A percentile compares a stretch with the other conserved stretches of the same genome.
These are phyloP conservation scores for Torymus texanus DNA, from an alignment of 2,888 invertebrate species.

Conservation along the genomic window DNA sequence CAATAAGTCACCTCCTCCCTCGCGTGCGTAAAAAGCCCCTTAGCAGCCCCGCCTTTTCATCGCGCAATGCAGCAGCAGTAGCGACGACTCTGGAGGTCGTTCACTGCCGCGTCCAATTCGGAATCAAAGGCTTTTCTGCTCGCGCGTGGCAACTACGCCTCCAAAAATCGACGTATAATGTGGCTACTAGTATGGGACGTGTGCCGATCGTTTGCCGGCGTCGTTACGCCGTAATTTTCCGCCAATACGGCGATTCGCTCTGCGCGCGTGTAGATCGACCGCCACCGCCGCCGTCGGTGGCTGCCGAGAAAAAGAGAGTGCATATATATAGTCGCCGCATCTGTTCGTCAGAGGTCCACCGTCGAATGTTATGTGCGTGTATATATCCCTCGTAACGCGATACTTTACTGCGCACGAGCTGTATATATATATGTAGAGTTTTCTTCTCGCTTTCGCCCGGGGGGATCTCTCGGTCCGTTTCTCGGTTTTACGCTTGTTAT, in stretches of 20 bases:
- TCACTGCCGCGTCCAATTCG: conserved; percentile 39
- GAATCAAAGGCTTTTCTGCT: conserved; percentile 32
- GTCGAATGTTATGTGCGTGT: not conserved
- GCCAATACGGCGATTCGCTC: conserved; percentile 36
- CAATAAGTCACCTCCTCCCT: conserved; percentile 35
- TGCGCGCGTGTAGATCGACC: conserved; percentile 2
- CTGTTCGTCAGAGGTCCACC: conserved; percentile 6
- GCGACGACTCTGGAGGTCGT: conserved; percentile 14
- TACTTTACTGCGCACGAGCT: conserved; percentile 5
- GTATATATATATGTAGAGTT: not conserved
- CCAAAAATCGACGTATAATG: not conserved
- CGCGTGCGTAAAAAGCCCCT: not conserved
- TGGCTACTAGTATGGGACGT: no score
- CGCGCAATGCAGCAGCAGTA: not conserved
- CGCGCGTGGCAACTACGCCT: conserved; percentile 1
- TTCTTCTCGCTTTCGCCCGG: conserved; percentile 1
- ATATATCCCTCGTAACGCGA: conserved; percentile 25
- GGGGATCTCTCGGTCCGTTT: not conserved
- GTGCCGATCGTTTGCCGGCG: no score
- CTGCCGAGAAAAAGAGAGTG: not conserved
- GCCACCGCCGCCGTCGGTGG: not conserved
- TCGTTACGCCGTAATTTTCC: conserved; percentile 27
- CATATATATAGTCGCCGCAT: not conserved
- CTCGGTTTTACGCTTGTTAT: conserved; percentile 42
- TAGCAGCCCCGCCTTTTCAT: not conserved